Percentiles rank a stretch among this genome's conserved stretches.
Conservation (phyloP, 2,113 vertebrate species). For the Protobothrops flavoviridis region DNA sequence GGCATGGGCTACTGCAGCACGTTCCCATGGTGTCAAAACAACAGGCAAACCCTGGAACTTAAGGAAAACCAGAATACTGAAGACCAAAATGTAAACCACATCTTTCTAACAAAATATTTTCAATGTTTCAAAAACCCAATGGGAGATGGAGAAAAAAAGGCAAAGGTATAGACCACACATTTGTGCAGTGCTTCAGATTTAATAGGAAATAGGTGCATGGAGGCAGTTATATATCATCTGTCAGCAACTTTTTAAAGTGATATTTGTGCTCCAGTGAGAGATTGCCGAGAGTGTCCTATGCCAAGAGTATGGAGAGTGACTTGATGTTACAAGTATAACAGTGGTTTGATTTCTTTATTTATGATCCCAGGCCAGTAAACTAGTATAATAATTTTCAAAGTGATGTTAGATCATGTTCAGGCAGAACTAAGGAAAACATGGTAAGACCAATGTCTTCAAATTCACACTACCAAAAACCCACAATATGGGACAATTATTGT, state of each 20-base stretch:
- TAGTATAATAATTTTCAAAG: background rate
- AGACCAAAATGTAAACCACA: background rate
- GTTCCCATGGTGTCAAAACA: slow-evolving; percentile 93
- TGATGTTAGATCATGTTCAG: background rate
- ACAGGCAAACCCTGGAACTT: slow-evolving; percentile 77
- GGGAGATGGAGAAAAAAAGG: background rate
- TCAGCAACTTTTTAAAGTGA: too few species aligned
- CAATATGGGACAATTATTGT: background rate
- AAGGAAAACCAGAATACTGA: background rate
- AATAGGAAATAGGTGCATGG: too few species aligned
- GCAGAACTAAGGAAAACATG: background rate
- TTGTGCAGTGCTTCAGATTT: too few species aligned
- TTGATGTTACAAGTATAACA: background rate
- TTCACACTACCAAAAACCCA: background rate
- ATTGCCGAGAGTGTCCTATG: background rate
- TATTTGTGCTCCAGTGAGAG: too few species aligned
- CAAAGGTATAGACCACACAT: too few species aligned
- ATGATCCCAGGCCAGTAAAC: too few species aligned
- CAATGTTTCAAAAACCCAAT: background rate
- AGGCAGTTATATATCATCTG: too few species aligned
- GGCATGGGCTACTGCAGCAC: slow-evolving; percentile 96
- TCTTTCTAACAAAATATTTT: background rate
- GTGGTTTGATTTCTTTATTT: too few species aligned
- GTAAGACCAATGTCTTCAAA: too few species aligned
- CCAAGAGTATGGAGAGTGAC: background rate